Base-by-base conservation (phyloP, 2,797 vertebrate genomes). In the Anisognathus igniventris region DNA sequence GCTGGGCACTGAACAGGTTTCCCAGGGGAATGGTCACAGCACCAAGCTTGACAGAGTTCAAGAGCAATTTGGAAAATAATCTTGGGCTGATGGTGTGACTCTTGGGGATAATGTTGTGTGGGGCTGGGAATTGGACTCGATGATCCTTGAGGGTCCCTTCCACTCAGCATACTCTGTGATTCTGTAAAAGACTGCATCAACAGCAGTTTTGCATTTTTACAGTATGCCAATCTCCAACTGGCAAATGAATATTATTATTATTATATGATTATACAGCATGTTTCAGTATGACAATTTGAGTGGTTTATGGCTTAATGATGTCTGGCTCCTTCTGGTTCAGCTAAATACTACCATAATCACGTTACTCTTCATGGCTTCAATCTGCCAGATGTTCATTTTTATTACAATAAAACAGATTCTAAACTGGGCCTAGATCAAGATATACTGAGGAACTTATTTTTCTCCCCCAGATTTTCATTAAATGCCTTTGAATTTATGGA, bases 61-160 rank as follows among this genome's bases (percentile, higher is more conserved):
- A 48, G 21, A 48, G 25, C 25, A 54, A 56, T 31, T 48, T 73
- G 35, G 35, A 42, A 65, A 57, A 35, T 65, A 35, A 23, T 25
- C 21, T 48, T n/a, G 25, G 17, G 20, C 30, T 40, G 13, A 20
- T 56, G 15, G 21, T 13, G 2, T 56, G 16, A 25, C 24, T 48
- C 9, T 33, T 33, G 35, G 30, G 24, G 14, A 64, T 0, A 1
- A 8, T 48, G 13, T 47, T 54, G 24, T 65, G 17, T 30, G 31
- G 9, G 13, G 17, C 16, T 83, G 21, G 31, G 14, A 56, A 40
- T 1, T 40, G 50, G 21, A 40, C 42, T 48, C 0, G 0, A 14
- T 56, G 25, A 35, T 16, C 31, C 30, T 40, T 65, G 21, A 35
- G 31, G 9, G 8, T 24, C 21, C 14, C 17, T 64, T 64, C 50